Evolutionary conservation across 2,888 invertebrate genomes (phyloP), one percentile per base, ranked within the genome.

Genomic region (Anoplius nigerrimus): DNA sequence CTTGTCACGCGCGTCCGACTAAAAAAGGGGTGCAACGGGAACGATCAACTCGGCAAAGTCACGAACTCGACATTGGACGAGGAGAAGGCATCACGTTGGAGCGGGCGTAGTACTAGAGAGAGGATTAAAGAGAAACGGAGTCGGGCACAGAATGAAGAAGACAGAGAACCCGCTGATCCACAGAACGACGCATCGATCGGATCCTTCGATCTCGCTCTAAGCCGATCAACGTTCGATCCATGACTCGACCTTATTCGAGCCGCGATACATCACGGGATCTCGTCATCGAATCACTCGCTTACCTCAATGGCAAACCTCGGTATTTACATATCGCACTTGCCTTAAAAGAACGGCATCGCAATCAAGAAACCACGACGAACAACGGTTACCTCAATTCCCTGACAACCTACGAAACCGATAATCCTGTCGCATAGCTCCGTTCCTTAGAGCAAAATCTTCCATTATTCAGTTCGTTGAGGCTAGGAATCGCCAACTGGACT

Each of bases 31-130:
- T 34, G 34, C 34, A 34, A 34, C 34, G 34, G 34, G 34, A 13
- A 34, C 34, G 34, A 34, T 11, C 34, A 34, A 34, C 34, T 11
- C 18, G 48, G 48, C 58, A 58, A 58, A 58, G 58, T 58, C 58
- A 58, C 58, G 58, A 58, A 46, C 58, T 58, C 22, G 58, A 58
- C 58, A 58, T 58, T 58, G 58, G 46, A 20, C 21, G 24, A 20
- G 15, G 58, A 58, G 58, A 24, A 34, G 34, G 34, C 8, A 34
- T 3, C 34, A 13, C 48, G 16, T 6, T 1, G 34, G 6, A 48
- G 20, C 48, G 16, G 16, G 20, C 18, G 18, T 48, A 6, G 11
- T 8, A 16, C 18, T 4, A 22, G 22, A 52, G 52, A 21, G 52
- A 52, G 52, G 21, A 21, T 20, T 8, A 21, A 21, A 18, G 52